phyloP scores from a whole-genome alignment of 2,113 vertebrate genomes.

The Scalopus aquaticus region DNA sequence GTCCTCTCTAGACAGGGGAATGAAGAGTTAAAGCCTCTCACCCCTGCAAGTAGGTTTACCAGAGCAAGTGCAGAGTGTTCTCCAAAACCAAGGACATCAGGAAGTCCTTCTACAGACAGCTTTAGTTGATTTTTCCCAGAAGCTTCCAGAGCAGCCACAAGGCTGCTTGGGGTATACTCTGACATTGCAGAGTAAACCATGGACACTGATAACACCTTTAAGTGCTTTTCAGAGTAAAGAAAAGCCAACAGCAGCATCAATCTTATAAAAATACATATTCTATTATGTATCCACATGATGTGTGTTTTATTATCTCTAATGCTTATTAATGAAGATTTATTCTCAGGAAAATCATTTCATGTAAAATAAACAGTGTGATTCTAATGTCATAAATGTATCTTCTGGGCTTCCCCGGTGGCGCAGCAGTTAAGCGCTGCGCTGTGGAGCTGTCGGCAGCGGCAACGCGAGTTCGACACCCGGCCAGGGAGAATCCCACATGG shows the following conservation, averaged over 20 bases:
- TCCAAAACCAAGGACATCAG: neutral
- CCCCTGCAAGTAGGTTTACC: neutral
- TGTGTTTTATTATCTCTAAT: neutral
- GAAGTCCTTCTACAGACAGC: neutral
- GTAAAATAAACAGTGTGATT: neutral
- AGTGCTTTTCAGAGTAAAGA: neutral
- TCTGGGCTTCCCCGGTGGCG: too few relatives aligned
- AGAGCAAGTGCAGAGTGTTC: neutral
- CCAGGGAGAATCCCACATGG: too few relatives aligned
- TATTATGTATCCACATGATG: neutral
- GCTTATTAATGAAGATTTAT: conserved; percentile 4
- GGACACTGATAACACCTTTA: neutral
- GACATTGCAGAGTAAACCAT: neutral
- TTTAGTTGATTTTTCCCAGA: neutral
- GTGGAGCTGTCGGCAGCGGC: too few relatives aligned
- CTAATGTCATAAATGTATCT: neutral
- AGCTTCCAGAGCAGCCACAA: neutral
- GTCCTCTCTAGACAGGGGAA: neutral
- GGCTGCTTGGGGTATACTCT: neutral
- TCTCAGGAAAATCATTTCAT: neutral
- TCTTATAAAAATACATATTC: neutral
- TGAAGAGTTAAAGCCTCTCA: neutral
- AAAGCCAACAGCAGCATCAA: neutral
- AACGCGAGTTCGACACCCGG: too few relatives aligned
- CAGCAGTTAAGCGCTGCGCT: too few relatives aligned